Evolutionary conservation across 1,140 invertebrate species (phyloP).

Genomic region (Ditylenchus dipsaci): DNA sequence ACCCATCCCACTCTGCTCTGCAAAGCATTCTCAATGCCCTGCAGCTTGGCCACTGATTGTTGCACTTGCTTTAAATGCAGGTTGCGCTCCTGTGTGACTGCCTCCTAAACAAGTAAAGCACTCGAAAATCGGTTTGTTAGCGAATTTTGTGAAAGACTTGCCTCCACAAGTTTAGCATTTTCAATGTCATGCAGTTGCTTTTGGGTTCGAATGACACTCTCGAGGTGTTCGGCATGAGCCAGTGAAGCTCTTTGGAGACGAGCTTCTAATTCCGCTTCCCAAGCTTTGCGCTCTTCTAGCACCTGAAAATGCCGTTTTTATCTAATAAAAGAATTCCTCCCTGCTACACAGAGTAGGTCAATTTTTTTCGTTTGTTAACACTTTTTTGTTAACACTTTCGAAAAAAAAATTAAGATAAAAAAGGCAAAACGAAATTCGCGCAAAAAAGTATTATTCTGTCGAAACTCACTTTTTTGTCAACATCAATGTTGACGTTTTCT

Average conservation of each 20-base stretch:
- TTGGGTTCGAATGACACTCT: slow-evolving; percentile 70
- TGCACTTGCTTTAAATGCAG: slow-evolving; percentile 73
- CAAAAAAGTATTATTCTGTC: no score
- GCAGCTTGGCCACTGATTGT: slow-evolving; percentile 73
- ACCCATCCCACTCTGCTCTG: slow-evolving; percentile 67
- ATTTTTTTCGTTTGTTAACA: no score
- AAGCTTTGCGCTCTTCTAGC: slow-evolving; percentile 64
- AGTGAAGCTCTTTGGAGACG: slow-evolving; percentile 75
- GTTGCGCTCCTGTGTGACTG: slow-evolving; percentile 65
- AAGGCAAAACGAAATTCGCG: no score
- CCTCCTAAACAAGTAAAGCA: slow-evolving; percentile 44
- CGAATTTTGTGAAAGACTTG: slow-evolving; percentile 56
- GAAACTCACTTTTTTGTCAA: slow-evolving; percentile 63
- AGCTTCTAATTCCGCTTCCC: slow-evolving; percentile 71
- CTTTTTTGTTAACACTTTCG: no score
- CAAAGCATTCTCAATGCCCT: slow-evolving; percentile 79
- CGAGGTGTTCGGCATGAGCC: slow-evolving; percentile 76
- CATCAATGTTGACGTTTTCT: slow-evolving; percentile 10
- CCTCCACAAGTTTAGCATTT: slow-evolving; percentile 66
- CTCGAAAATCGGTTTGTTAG: background rate
- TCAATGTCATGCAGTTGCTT: slow-evolving; percentile 68
- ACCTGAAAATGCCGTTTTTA: no score
- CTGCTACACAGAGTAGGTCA: no score
- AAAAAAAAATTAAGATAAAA: no score
- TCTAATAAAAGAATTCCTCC: no score